Base-by-base conservation (phyloP, 2,797 vertebrate species). In the Sebastes vulpes region DNA sequence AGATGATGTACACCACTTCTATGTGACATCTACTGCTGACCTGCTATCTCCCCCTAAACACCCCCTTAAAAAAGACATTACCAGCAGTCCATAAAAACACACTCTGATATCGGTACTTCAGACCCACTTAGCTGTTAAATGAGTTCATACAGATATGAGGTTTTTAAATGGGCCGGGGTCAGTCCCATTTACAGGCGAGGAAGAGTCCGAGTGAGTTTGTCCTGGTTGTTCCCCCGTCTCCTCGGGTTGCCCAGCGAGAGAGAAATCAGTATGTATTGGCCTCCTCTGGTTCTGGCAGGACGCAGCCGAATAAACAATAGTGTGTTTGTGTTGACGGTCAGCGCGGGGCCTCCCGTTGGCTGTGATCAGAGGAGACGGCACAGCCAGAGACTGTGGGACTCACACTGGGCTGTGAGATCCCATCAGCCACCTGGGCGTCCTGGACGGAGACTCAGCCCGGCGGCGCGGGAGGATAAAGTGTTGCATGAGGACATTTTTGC, bases 351-450 rank as follows among this genome's bases (percentile, higher is more conserved):
- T 77, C 82, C n/a, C 58, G 31, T 67, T 71, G 85, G 69, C 80
- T 46, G 74, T 5, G 77, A 79, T 79, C 56, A 75, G 81, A 72
- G 79, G 76, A 75, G 73, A 80, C 58, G 7, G 72, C 60, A 65
- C 77, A 67, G 75, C 12, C 8, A 60, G 75, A 26, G 73, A 1
- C 54, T n/a, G 52, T 23, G 14, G 32, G 63, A 52, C 38, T 48
- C 77, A 59, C 75, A 50, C 78, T 25, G 72, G 18, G 57, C 85
- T 74, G 71, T 50, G 38, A 76, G 16, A 64, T 82, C 84, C 79
- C 84, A 84, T 82, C 84, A 77, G 81, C 72, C 84, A 86, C 87
- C 79, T 82, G 84, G 83, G 72, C 6, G 21, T 50, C 63, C 71
- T 35, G 53, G 25, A 29, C 1, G 1, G 46, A 26, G 66, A 63